Conservation (phyloP, 1,140 invertebrate species). For the Cataglyphis hispanica region DNA sequence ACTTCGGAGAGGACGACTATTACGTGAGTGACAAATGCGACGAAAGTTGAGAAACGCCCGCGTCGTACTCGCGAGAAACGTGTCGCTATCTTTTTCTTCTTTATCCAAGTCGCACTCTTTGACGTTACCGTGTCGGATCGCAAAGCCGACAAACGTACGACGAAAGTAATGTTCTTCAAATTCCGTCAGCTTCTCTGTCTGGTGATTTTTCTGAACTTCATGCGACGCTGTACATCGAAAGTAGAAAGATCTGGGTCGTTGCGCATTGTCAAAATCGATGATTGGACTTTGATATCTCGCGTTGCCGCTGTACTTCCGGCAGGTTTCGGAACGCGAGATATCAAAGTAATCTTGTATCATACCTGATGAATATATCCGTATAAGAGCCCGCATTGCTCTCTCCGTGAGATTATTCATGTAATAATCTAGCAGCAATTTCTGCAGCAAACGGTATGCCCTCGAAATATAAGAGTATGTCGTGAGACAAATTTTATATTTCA, state of each 20-base stretch:
- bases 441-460: not conserved
- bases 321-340: no score
- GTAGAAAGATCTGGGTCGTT: constrained; percentile 28
- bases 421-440: constrained; percentile 4
- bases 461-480: not conserved
- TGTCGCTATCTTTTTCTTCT: constrained; percentile 17
- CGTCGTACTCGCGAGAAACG: not conserved
- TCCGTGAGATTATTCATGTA: constrained; percentile 2
- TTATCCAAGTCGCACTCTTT: not conserved
- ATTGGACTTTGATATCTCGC: constrained; percentile 35
- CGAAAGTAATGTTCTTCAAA: constrained; percentile 21
- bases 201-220: constrained; percentile 44
- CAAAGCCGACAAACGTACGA: constrained; percentile 20
- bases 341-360: constrained; percentile 50
- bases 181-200: constrained; percentile 19
- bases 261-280: constrained; percentile 39
- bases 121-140: constrained; percentile 17
- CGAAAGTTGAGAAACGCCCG: constrained; percentile 23
- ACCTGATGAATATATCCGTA: constrained; percentile 17
- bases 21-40: constrained; percentile 38
- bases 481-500: not conserved
- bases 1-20: constrained; percentile 15
- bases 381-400: not conserved
- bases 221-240: not conserved
- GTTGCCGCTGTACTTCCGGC: not conserved